Conservation (phyloP, 1,140 invertebrate genomes). For the Camponotus vicinus region DNA sequence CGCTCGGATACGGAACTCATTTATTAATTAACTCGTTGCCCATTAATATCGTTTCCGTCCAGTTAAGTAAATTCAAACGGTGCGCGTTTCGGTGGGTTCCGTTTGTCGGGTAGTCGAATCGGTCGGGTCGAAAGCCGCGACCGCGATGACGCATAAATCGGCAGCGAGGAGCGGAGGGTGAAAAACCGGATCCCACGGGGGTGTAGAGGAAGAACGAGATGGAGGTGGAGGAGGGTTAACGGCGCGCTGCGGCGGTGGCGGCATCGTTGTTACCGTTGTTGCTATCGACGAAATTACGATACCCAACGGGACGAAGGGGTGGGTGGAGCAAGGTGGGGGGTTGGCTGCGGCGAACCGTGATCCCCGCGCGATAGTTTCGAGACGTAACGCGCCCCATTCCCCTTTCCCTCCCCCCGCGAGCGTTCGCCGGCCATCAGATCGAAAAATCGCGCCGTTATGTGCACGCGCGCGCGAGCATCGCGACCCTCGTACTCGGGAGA, state of each 20-base stretch:
- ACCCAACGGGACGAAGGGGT: conserved; percentile 6
- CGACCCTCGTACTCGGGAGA: not conserved
- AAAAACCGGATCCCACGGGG: conserved; percentile 2
- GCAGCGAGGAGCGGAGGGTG: not conserved
- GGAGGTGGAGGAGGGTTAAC: not conserved
- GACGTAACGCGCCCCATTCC: conserved; percentile 39
- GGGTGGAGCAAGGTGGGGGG: not conserved
- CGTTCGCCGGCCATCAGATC: not conserved
- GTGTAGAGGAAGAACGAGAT: too few species aligned
- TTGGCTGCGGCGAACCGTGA: conserved; percentile 35
- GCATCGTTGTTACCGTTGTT: conserved; percentile 38
- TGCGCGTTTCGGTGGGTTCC: conserved; percentile 10
- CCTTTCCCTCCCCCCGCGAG: not conserved
- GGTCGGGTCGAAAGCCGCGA: conserved; percentile 43
- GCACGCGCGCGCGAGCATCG: not conserved
- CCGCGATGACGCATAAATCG: conserved; percentile 41
- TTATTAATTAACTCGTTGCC: conserved; percentile 37
- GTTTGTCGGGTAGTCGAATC: conserved; percentile 24
- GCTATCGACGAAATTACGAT: conserved; percentile 56
- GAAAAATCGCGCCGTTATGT: conserved; percentile 24
- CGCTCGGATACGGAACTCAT: not conserved
- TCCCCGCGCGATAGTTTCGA: conserved; percentile 49
- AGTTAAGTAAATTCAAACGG: conserved; percentile 28
- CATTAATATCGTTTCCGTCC: conserved; percentile 28
- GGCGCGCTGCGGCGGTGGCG: not conserved